Percentiles rank a stretch among this genome's conserved stretches.
These are phyloP conservation scores for Lonchura striata DNA, from an alignment of 2,113 vertebrate genomes.

Conservation along the genomic window DNA sequence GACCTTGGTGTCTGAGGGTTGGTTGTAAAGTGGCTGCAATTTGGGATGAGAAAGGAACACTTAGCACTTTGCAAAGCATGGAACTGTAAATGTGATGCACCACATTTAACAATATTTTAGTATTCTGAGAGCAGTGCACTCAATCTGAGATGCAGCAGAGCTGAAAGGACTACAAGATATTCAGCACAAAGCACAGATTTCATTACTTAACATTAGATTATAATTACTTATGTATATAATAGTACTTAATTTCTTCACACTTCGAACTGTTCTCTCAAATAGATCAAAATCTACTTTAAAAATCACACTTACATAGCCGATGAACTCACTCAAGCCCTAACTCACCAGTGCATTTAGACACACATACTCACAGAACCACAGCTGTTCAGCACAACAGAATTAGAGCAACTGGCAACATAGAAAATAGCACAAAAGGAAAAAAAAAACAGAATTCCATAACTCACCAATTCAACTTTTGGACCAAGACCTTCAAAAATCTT, in stretches of 20 bases:
- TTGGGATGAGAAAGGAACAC: not conserved
- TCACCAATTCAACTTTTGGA: conserved; percentile 96
- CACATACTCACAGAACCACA: not conserved
- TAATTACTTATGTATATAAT: not conserved
- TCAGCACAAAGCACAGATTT: not conserved
- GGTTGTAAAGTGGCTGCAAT: conserved; percentile 94
- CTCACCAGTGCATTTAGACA: not conserved
- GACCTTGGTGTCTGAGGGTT: conserved; percentile 97
- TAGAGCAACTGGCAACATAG: not conserved
- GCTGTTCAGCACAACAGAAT: not conserved
- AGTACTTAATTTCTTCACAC: not conserved
- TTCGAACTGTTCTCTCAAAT: not conserved
- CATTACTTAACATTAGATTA: not conserved
- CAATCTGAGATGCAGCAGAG: not conserved
- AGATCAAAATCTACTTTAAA: not conserved
- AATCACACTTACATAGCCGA: not conserved
- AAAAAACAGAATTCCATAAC: conserved; percentile 25
- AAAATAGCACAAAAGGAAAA: not conserved
- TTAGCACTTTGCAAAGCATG: not conserved
- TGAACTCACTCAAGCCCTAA: not conserved
- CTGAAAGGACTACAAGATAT: not conserved
- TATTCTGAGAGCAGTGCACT: not conserved
- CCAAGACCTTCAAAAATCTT: conserved; percentile 98
- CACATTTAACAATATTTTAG: not conserved
- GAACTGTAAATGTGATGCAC: not conserved